Base-by-base conservation (phyloP, 2,797 vertebrate species). In the Rachycentron canadum region DNA sequence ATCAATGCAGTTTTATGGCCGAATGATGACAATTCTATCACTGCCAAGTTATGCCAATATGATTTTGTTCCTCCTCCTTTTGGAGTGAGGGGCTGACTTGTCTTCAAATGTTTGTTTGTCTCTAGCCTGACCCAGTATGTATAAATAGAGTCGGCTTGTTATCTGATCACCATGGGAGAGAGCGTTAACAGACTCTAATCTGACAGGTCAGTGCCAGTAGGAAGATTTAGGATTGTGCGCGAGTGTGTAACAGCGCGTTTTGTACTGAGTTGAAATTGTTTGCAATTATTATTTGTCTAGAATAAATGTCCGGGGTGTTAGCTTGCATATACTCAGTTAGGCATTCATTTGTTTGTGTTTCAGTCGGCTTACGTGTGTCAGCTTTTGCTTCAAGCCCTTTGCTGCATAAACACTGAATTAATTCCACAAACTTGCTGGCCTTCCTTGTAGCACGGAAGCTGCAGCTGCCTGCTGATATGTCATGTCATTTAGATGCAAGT, bases 121-220 rank as follows among this genome's bases (percentile, higher is more conserved):
- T 78, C n/a, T 59, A 85, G 88, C 69, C 83, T 95, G 93, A 93
- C 90, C 92, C 86, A 84, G 84, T 89, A 82, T 82, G 75, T 95
- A 94, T 92, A 94, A 93, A 94, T 95, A 95, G 92, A 86, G 85
- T 70, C 79, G 16, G 80, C 86, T 91, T 90, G 93, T 93, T 91
- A 94, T 93, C 90, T 94, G 91, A 92, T 91, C 91, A 90, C 86
- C 86, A 92, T 86, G 84, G 76, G 90, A 91, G 86, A 89, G 89
- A 90, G 85, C 75, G 89, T 89, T 93, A 90, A 81, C 85, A 84
- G 84, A 86, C 77, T 62, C 84, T 94, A 94, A 94, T 95, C 93
- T 86, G 78, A 87, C 84, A 68, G 89, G 76, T 87, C 88, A 76
- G 69, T 78, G 76, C 81, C 71, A 50, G 65, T 28, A 41, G 63